These are phyloP conservation scores for Brachionus angularis DNA, from an alignment of 1,140 invertebrate genomes.

Conservation along the genomic window DNA sequence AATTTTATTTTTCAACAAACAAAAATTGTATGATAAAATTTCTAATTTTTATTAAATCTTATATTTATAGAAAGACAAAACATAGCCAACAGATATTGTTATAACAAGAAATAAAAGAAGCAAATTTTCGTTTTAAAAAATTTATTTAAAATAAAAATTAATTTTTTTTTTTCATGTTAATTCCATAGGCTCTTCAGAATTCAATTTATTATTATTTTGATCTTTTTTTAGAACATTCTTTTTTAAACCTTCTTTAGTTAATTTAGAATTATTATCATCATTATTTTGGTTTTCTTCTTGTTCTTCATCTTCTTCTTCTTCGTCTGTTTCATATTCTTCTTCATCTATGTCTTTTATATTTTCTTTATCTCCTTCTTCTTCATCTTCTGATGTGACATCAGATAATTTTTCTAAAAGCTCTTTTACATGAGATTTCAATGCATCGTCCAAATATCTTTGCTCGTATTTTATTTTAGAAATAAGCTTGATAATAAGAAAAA, in stretches of 20 bases:
- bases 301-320: constrained; percentile 1
- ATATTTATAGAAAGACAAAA: no score
- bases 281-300: no score
- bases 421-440: constrained; percentile 3
- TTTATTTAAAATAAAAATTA: no score
- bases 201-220: constrained; percentile 36
- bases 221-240: neutral
- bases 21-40: no score
- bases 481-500: neutral
- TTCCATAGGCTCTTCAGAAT: constrained; percentile 10
- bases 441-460: constrained; percentile 31
- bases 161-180: neutral
- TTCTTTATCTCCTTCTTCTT: constrained; percentile 24
- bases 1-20: no score
- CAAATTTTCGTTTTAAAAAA: no score
- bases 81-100: no score
- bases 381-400: neutral
- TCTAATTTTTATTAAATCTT: no score
- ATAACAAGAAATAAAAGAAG: no score
- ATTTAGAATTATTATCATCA: neutral
- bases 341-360: constrained; percentile 24
- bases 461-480: constrained; percentile 27
- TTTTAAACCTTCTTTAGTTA: constrained; percentile 36
- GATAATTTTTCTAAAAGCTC: constrained; percentile 11
- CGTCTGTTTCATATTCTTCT: constrained; percentile 16